phyloP scores from a whole-genome alignment of 2,888 invertebrate species.

The Pyrgus malvae region DNA sequence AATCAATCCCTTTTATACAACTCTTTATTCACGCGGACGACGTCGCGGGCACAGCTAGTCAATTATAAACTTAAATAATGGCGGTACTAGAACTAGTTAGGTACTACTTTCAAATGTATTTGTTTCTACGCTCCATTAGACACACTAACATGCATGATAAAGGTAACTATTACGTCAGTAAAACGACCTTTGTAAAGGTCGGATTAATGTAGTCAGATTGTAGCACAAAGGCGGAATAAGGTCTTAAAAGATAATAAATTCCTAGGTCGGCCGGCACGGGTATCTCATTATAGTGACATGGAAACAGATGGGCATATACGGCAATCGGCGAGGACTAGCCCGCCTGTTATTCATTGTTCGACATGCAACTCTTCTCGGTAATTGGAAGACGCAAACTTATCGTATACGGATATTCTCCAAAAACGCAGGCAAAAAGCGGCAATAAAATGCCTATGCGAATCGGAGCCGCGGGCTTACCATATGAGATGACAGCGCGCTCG shows the following conservation, averaged over 20 bases:
- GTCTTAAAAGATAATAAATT: conserved; percentile 25
- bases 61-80: too few relatives aligned
- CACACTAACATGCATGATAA: too few relatives aligned
- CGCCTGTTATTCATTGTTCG: conserved; percentile 60
- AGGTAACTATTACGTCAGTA: too few relatives aligned
- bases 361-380: conserved; percentile 49
- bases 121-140: too few relatives aligned
- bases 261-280: conserved; percentile 25
- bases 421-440: conserved; percentile 63
- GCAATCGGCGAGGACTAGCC: conserved; percentile 43
- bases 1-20: too few relatives aligned
- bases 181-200: too few relatives aligned
- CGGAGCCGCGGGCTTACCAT: conserved; percentile 44
- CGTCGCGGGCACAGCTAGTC: too few relatives aligned
- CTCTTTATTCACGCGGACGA: too few relatives aligned
- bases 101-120: too few relatives aligned
- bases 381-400: conserved; percentile 55
- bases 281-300: conserved; percentile 60
- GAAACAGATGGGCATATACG: conserved; percentile 54
- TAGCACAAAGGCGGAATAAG: conserved; percentile 4
- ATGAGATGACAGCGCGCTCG: conserved; percentile 65
- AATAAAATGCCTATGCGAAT: conserved; percentile 40
- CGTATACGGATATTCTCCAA: conserved; percentile 66
- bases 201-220: conserved; percentile 5
- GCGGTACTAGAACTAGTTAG: too few relatives aligned